phyloP scores from a whole-genome alignment of 1,140 invertebrate species.

The Antheraea mylitta region DNA sequence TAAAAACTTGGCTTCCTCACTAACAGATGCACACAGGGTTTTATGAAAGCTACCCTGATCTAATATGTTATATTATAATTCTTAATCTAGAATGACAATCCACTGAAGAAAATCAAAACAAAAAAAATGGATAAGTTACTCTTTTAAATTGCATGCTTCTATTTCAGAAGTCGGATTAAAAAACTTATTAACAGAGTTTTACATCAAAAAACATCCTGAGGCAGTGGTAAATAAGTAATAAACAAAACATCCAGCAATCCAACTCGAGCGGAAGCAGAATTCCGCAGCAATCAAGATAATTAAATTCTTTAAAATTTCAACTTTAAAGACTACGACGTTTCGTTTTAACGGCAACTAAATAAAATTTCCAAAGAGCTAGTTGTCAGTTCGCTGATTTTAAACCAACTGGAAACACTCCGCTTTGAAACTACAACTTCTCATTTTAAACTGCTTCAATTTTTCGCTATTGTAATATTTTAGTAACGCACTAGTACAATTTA shows the following conservation, averaged over 20 bases:
- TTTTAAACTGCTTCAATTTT: background rate
- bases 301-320: constrained; percentile 34
- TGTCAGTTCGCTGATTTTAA: background rate
- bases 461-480: too few relatives aligned
- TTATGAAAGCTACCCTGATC: too few relatives aligned
- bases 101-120: background rate
- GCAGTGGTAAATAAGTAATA: constrained; percentile 6
- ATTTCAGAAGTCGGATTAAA: background rate
- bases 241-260: constrained; percentile 1
- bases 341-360: constrained; percentile 18
- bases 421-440: background rate
- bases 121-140: background rate
- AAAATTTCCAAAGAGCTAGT: background rate
- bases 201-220: background rate
- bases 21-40: too few relatives aligned
- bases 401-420: background rate
- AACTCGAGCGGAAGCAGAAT: constrained; percentile 2
- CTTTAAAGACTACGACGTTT: constrained; percentile 17
- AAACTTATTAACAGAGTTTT: background rate
- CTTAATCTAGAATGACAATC: background rate
- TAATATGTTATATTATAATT: too few relatives aligned
- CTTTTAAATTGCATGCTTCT: background rate
- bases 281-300: constrained; percentile 32
- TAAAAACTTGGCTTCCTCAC: too few relatives aligned
- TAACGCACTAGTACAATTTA: too few relatives aligned